Evolutionary conservation across 2,797 vertebrate genomes (phyloP).

Genomic region (Epinephelus awoara): DNA sequence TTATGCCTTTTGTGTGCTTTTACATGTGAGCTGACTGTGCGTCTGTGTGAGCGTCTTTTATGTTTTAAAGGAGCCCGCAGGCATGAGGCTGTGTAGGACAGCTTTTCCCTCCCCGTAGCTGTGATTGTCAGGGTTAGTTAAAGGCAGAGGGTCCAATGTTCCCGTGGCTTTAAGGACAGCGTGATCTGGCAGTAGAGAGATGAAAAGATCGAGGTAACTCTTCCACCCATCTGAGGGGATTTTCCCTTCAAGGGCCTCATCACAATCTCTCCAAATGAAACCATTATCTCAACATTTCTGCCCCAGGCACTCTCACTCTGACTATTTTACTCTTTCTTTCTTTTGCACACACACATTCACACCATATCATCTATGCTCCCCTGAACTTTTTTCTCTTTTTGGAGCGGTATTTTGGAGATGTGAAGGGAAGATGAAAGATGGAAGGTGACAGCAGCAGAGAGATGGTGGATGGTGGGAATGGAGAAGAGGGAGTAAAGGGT

Average conservation of each 20-base stretch:
- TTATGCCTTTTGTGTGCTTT: constrained; percentile 47
- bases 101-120: constrained; percentile 46
- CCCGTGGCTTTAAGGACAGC: constrained; percentile 59
- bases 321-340: constrained; percentile 53
- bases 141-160: constrained; percentile 63
- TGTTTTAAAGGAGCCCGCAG: constrained; percentile 59
- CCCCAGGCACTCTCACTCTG: constrained; percentile 58
- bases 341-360: constrained; percentile 14
- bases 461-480: constrained; percentile 35
- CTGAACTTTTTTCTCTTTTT: constrained; percentile 50
- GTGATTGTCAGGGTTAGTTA: constrained; percentile 74
- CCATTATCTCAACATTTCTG: constrained; percentile 77
- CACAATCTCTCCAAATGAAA: constrained; percentile 77
- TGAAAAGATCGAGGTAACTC: constrained; percentile 69
- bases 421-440: constrained; percentile 56
- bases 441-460: constrained; percentile 57
- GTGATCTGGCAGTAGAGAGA: constrained; percentile 45
- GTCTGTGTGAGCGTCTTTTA: constrained; percentile 52
- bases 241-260: constrained; percentile 70
- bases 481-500: constrained; percentile 9
- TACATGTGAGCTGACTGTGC: constrained; percentile 27
- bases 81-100: constrained; percentile 44
- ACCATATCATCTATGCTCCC: constrained; percentile 35
- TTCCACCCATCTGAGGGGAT: constrained; percentile 65
- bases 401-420: constrained; percentile 47